Percentiles rank a stretch among this genome's conserved stretches.
Conservation (phyloP, 2,113 vertebrate genomes). For the Ailuropoda melanoleuca region DNA sequence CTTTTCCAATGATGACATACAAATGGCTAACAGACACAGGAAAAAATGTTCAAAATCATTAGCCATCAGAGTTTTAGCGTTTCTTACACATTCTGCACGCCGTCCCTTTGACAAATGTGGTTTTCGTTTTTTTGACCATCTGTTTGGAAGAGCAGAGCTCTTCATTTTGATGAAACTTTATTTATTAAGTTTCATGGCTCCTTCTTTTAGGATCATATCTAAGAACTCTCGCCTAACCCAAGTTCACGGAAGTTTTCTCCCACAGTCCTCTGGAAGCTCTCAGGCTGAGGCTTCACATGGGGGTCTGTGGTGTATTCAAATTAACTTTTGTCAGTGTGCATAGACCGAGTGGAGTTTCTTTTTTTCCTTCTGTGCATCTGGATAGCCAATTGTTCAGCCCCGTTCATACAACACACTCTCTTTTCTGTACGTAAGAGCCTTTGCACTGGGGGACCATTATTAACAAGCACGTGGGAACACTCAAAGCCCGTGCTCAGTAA, state of each 20-base stretch:
- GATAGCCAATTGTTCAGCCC: background rate
- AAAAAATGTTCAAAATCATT: too few species aligned
- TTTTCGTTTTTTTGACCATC: background rate
- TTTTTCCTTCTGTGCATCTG: background rate
- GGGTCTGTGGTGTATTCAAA: rapidly evolving
- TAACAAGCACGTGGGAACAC: rapidly evolving
- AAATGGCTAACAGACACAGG: too few species aligned
- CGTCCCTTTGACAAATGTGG: background rate
- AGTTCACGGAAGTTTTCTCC: too few species aligned
- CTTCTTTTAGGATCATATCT: background rate
- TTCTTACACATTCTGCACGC: rapidly evolving
- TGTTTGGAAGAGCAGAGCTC: background rate
- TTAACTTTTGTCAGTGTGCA: rapidly evolving
- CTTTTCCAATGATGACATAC: too few species aligned
- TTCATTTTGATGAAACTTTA: background rate
- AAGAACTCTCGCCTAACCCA: background rate
- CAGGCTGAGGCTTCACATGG: background rate
- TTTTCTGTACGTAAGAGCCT: background rate
- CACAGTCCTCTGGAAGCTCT: background rate
- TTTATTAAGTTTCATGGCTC: background rate
- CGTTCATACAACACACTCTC: background rate
- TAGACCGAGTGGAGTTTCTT: background rate
- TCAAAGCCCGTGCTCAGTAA: background rate
- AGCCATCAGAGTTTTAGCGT: too few species aligned
- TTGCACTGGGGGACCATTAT: background rate